These are phyloP conservation scores for Tipula lateralis DNA, from an alignment of 2,888 invertebrate genomes.

Conservation along the genomic window DNA sequence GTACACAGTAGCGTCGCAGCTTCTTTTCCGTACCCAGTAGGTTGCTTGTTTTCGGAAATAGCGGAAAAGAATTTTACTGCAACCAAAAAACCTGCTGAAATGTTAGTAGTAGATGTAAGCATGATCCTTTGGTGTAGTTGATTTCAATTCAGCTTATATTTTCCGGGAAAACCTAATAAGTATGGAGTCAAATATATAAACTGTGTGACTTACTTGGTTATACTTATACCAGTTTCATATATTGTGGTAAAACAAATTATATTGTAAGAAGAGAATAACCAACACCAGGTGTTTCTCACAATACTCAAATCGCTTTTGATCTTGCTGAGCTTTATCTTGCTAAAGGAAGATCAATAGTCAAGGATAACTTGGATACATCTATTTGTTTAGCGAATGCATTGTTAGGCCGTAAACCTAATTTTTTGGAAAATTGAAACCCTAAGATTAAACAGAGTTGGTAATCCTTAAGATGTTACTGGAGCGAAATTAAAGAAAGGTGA, in stretches of 20 bases:
- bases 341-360: neutral
- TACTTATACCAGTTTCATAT: neutral
- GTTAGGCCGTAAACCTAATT: neutral
- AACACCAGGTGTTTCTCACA: neutral
- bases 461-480: neutral
- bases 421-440: too few relatives aligned
- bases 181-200: neutral
- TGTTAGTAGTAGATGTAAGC: neutral
- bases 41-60: too few relatives aligned
- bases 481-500: neutral
- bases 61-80: neutral
- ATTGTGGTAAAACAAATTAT: neutral
- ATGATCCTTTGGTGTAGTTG: neutral
- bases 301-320: neutral
- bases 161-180: neutral
- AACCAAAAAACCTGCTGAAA: neutral
- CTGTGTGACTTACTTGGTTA: too few relatives aligned
- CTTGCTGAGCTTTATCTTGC: neutral
- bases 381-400: neutral
- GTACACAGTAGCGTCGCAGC: too few relatives aligned
- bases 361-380: neutral
- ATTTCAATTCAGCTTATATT: neutral
- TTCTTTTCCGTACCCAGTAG: too few relatives aligned
- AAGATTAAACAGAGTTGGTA: neutral
- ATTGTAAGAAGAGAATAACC: neutral